Base-by-base conservation (phyloP, 2,888 invertebrate genomes). In the Geotrupes spiniger region DNA sequence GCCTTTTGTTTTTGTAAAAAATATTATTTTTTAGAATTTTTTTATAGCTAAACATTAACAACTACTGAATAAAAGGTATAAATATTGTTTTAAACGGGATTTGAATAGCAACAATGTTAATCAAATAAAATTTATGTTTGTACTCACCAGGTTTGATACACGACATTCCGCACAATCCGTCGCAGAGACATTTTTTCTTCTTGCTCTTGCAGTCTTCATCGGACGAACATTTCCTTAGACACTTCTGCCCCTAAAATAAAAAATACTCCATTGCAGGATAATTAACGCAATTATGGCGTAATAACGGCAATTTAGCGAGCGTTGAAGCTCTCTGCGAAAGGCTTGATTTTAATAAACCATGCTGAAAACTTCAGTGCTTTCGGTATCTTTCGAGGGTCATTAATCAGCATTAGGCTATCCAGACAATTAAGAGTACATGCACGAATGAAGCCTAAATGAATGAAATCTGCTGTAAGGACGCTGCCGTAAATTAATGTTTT, bases 181-280 rank as follows among this genome's bases (percentile, higher is more conserved):
- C 98, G 70, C 98, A 99, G 53, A 95, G 80, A 69, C 98, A 99
- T 69, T 93, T 89, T 76, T 96, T 95, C 77, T 92, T 91, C 75
- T 92, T 90, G 69, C 95, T 95, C 74, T 94, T 93, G 74, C 98
- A 98, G 72, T 97, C 96, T 68, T 90, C 90, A 67, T 97, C 94
- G 0, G 89, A 87, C 0, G 87, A 91, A 69, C 97, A 98, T 71
- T 93, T 93, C 53, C 94, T 82, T 52, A 94, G 79, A 73, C 95
- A 95, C 66, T 89, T 88, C 66, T 93, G 91, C 85, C 89, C 88
- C 84, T 2, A 65, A 58, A 49, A 33, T 46, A 46, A 11, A 16
- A 15, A 25, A 33, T 17, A 37, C n/a, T n/a, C n/a, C n/a, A 21
- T 21, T 4, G 21, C 6, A 21, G 6, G 3, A 4, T 21, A 4